phyloP scores from a whole-genome alignment of 2,888 invertebrate species.

The Buathra laborator region DNA sequence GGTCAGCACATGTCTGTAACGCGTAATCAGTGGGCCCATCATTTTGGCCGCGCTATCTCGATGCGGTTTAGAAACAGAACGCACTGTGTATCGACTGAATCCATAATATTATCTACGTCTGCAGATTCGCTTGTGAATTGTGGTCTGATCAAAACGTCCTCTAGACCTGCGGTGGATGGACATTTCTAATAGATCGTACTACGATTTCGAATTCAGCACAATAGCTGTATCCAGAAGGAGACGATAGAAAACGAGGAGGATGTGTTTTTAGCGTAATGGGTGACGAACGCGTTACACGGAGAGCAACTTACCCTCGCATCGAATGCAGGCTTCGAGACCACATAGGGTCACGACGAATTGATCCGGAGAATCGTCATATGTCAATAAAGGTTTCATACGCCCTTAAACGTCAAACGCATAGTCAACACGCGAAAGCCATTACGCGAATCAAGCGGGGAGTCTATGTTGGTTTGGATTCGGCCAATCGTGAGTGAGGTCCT shows the following conservation, averaged over 20 bases:
- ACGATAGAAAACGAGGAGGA: not conserved
- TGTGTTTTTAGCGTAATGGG: slow-evolving; percentile 10
- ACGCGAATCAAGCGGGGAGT: not conserved
- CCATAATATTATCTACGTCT: not conserved
- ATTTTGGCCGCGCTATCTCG: not conserved
- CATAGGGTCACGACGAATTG: slow-evolving; percentile 16
- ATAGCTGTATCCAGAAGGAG: not conserved
- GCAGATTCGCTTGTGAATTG: not conserved
- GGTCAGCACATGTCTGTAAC: too few relatives aligned
- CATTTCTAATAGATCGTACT: not conserved
- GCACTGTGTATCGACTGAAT: not conserved
- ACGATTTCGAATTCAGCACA: not conserved
- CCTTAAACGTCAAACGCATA: slow-evolving; percentile 39
- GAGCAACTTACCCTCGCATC: not conserved
- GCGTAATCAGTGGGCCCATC: too few relatives aligned
- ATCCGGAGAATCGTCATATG: slow-evolving; percentile 2
- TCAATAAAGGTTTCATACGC: slow-evolving; percentile 6
- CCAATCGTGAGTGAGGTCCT: not conserved
- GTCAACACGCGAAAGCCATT: slow-evolving; percentile 15
- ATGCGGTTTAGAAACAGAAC: not conserved
- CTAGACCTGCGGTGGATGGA: not conserved
- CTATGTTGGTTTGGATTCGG: slow-evolving; percentile 1
- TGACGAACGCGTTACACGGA: not conserved
- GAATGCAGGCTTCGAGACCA: not conserved
- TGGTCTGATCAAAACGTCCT: not conserved